phyloP scores from a whole-genome alignment of 2,113 vertebrate genomes.

The Haplochromis vanheusdeni region DNA sequence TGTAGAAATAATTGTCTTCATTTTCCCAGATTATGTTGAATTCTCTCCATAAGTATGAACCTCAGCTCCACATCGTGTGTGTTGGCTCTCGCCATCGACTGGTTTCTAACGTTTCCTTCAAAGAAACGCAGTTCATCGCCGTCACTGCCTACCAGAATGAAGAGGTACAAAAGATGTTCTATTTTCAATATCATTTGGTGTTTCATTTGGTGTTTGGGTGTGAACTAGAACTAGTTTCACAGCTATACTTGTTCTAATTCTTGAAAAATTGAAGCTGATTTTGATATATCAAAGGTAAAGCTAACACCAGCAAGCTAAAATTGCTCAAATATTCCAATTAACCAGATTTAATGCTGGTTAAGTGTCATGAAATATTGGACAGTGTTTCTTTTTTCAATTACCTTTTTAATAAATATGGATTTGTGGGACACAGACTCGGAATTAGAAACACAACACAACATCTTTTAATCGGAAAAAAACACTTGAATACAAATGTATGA shows the following conservation, averaged over 20 bases:
- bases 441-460: not conserved
- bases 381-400: not conserved
- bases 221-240: not conserved
- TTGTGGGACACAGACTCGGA: not conserved
- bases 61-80: conserved; percentile 91
- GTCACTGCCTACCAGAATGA: conserved; percentile 98
- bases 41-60: conserved; percentile 94
- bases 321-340: not conserved
- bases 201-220: not conserved
- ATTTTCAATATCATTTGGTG: not conserved
- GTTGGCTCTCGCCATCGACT: conserved; percentile 87
- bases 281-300: not conserved
- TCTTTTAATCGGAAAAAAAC: not conserved
- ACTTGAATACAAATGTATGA: not conserved
- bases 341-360: not conserved
- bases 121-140: conserved; percentile 94
- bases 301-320: not conserved
- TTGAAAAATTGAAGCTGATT: not conserved
- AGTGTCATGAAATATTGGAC: not conserved
- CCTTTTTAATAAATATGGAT: not conserved
- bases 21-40: conserved; percentile 85
- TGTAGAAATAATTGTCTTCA: not conserved
- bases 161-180: conserved; percentile 35
- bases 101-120: conserved; percentile 91
- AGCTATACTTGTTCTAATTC: not conserved